These are phyloP conservation scores for Engraulis encrasicolus DNA, from an alignment of 2,113 vertebrate species.

Conservation along the genomic window DNA sequence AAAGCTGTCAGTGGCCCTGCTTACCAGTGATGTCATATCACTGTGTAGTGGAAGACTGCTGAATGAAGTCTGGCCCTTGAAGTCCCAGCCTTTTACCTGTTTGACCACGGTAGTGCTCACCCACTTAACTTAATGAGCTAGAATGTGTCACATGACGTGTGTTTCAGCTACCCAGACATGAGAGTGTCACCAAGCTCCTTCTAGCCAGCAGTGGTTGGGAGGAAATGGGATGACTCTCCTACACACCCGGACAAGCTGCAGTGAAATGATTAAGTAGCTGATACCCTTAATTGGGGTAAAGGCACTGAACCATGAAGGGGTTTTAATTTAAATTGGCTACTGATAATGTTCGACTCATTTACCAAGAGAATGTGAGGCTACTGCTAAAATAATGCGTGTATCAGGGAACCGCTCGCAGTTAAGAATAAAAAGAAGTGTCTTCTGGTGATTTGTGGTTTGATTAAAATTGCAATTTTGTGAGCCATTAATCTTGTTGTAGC, in stretches of 20 bases:
- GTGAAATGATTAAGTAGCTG: slow-evolving; percentile 88
- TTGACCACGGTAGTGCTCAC: background rate
- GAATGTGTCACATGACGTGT: background rate
- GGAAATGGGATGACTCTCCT: background rate
- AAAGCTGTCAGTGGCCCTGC: too few species aligned
- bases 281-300: slow-evolving; percentile 92
- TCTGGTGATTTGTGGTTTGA: background rate
- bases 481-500: background rate
- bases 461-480: background rate
- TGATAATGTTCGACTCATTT: slow-evolving; percentile 90
- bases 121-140: background rate
- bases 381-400: background rate
- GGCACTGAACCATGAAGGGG: slow-evolving; percentile 86
- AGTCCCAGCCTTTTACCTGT: background rate
- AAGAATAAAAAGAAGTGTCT: background rate
- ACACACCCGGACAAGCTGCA: slow-evolving; percentile 80
- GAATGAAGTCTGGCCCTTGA: background rate
- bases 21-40: background rate
- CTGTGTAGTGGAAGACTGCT: too few species aligned
- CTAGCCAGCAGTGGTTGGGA: too few species aligned
- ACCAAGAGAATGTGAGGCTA: slow-evolving; percentile 85
- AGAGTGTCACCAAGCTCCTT: background rate
- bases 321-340: slow-evolving; percentile 95
- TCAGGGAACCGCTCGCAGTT: background rate
- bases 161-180: too few species aligned